phyloP scores from a whole-genome alignment of 2,888 invertebrate species.

The Andrena minutula region DNA sequence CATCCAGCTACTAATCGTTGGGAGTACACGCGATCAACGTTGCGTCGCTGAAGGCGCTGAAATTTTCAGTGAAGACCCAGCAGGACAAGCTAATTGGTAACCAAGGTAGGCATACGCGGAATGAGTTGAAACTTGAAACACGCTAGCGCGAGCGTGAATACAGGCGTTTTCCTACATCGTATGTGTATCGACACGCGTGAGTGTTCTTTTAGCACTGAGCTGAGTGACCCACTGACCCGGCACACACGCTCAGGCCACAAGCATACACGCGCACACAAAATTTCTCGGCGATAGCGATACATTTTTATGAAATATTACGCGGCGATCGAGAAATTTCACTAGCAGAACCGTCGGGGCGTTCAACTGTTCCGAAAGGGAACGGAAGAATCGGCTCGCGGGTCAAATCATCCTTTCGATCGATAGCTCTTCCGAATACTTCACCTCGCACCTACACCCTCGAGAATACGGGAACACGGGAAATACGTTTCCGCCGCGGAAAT shows the following conservation, averaged over 20 bases:
- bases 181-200: conserved; percentile 52
- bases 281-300: conserved; percentile 38
- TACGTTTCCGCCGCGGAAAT: conserved; percentile 31
- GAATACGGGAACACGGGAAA: conserved; percentile 31
- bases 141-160: conserved; percentile 1
- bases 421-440: neutral
- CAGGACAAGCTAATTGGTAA: no score
- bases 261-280: conserved; percentile 32
- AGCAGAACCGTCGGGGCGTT: neutral
- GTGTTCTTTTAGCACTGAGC: conserved; percentile 72
- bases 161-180: conserved; percentile 45
- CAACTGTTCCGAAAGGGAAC: neutral
- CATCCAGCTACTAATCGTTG: no score
- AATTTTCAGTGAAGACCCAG: no score
- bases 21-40: no score
- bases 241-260: conserved; percentile 58
- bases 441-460: neutral
- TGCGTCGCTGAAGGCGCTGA: no score
- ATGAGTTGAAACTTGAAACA: neutral
- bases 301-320: conserved; percentile 15
- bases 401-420: neutral
- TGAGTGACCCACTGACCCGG: conserved; percentile 77
- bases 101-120: no score
- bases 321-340: neutral
- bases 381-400: neutral